Evolutionary conservation across 2,113 vertebrate species (phyloP).

Genomic region (Entelurus aequoreus): DNA sequence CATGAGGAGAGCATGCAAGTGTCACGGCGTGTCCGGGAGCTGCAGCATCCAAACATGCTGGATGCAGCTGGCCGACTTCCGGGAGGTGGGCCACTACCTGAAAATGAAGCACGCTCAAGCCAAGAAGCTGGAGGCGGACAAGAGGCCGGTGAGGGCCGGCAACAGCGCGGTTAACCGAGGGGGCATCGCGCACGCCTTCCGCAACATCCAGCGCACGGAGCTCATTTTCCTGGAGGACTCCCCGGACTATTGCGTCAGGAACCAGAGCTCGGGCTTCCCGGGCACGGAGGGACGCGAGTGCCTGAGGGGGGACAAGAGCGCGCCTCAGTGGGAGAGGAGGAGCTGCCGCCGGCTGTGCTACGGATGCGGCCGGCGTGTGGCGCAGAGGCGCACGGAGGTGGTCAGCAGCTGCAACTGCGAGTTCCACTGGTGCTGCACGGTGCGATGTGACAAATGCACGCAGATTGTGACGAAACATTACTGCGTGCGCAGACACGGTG

Average conservation of each 20-base stretch:
- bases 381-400: slow-evolving; percentile 75
- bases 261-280: slow-evolving; percentile 80
- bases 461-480: slow-evolving; percentile 82
- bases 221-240: slow-evolving; percentile 91
- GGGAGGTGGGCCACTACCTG: slow-evolving; percentile 85
- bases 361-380: slow-evolving; percentile 83
- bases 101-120: slow-evolving; percentile 85
- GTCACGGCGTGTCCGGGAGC: slow-evolving; percentile 94
- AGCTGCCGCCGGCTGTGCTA: slow-evolving; percentile 86
- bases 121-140: slow-evolving; percentile 89
- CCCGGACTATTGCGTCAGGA: slow-evolving; percentile 87
- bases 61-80: slow-evolving; percentile 89
- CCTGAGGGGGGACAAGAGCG: slow-evolving; percentile 73
- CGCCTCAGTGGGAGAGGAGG: slow-evolving; percentile 76
- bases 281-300: slow-evolving; percentile 93
- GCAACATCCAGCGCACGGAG: slow-evolving; percentile 74
- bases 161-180: slow-evolving; percentile 87
- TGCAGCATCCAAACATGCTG: slow-evolving; percentile 96
- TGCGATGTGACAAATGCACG: slow-evolving; percentile 86
- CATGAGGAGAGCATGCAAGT: slow-evolving; percentile 90
- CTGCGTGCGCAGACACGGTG: slow-evolving; percentile 65
- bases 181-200: slow-evolving; percentile 72
- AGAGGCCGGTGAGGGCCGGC: slow-evolving; percentile 75
- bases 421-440: slow-evolving; percentile 95
- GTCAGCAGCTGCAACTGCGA: slow-evolving; percentile 92